Conservation (phyloP, 2,797 vertebrate genomes). For the Neosilurus mollespiculum region DNA sequence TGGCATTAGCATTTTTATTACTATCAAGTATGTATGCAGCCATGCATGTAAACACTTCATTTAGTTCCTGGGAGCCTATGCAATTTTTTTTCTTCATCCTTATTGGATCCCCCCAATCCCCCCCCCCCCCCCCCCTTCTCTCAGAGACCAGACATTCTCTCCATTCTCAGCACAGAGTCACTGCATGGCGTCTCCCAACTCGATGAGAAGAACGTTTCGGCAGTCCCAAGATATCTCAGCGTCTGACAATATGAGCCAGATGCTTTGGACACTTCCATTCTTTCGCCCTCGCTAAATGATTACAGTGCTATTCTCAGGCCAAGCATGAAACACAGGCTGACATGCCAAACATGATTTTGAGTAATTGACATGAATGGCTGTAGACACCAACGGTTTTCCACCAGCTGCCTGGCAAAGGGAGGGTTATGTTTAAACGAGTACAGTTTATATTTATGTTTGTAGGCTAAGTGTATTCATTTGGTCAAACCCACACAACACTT, state of each 20-base stretch:
- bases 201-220: slow-evolving; percentile 31
- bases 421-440: slow-evolving; percentile 13
- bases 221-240: slow-evolving; percentile 34
- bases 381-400: slow-evolving; percentile 17
- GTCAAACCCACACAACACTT: slow-evolving; percentile 25
- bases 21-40: slow-evolving; percentile 68
- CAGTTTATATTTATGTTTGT: slow-evolving; percentile 32
- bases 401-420: slow-evolving; percentile 26
- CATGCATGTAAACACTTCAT: slow-evolving; percentile 75
- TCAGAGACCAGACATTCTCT: slow-evolving; percentile 19
- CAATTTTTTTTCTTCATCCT: slow-evolving; percentile 19
- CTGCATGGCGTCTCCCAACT: slow-evolving; percentile 14
- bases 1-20: slow-evolving; percentile 80
- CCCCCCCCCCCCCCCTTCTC: background rate
- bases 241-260: slow-evolving; percentile 47
- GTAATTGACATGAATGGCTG: slow-evolving; percentile 31
- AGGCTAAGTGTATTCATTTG: slow-evolving; percentile 25
- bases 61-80: slow-evolving; percentile 62
- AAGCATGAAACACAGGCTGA: slow-evolving; percentile 34
- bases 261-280: slow-evolving; percentile 44
- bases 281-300: slow-evolving; percentile 36
- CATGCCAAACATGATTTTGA: slow-evolving; percentile 45
- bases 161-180: slow-evolving; percentile 6
- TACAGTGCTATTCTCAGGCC: slow-evolving; percentile 37
- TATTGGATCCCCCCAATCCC: background rate